These are phyloP conservation scores for Conus ventricosus DNA, from an alignment of 1,140 invertebrate species.

Conservation along the genomic window DNA sequence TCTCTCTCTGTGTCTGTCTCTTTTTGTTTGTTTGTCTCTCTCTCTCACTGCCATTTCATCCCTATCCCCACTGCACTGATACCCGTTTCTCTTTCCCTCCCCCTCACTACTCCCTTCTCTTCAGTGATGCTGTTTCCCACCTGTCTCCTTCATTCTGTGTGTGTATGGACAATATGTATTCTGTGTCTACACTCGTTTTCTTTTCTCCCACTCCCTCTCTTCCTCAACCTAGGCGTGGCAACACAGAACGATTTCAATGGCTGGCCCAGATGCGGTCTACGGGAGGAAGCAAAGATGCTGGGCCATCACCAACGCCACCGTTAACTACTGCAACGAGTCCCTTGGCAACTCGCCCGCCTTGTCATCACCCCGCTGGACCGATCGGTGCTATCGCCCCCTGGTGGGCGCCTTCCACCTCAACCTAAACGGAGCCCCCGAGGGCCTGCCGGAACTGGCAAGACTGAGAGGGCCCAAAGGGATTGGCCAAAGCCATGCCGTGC, in stretches of 20 bases:
- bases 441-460: slow-evolving; percentile 75
- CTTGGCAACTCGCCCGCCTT: slow-evolving; percentile 74
- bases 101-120: not conserved
- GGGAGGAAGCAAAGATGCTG: slow-evolving; percentile 71
- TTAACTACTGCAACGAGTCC: slow-evolving; percentile 75
- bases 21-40: not conserved
- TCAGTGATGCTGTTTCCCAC: no score
- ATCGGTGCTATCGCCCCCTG: slow-evolving; percentile 71
- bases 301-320: slow-evolving; percentile 74
- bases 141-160: no score
- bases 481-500: slow-evolving; percentile 76
- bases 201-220: not conserved
- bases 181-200: no score
- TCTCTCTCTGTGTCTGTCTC: no score
- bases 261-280: slow-evolving; percentile 74
- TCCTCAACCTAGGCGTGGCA: slow-evolving; percentile 59
- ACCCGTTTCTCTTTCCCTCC: not conserved
- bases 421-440: slow-evolving; percentile 75
- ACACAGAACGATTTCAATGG: slow-evolving; percentile 76
- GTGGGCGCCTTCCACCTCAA: slow-evolving; percentile 73
- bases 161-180: no score
- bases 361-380: slow-evolving; percentile 76
- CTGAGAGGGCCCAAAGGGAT: slow-evolving; percentile 76
- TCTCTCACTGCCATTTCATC: not conserved
- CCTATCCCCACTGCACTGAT: no score